Conservation (phyloP, 1,140 invertebrate genomes). For the Diplogasteroides magnus region DNA sequence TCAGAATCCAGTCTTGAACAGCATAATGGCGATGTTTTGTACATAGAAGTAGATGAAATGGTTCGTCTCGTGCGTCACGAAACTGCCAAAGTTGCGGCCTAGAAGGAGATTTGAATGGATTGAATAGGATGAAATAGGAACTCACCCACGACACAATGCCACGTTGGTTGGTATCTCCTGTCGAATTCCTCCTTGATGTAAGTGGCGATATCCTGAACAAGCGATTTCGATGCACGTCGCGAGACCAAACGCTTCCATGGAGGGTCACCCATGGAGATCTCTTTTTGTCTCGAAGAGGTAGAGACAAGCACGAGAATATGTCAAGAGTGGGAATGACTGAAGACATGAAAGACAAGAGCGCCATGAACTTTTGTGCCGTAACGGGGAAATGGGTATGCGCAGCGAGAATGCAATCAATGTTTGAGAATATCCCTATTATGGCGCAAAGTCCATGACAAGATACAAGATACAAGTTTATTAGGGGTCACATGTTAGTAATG, state of each 20-base stretch:
- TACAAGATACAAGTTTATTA: too few species aligned
- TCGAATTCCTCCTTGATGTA: slow-evolving; percentile 95
- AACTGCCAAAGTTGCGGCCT: slow-evolving; percentile 70
- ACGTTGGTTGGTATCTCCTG: slow-evolving; percentile 93
- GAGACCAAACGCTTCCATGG: background rate
- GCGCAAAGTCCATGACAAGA: too few species aligned
- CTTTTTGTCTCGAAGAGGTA: background rate
- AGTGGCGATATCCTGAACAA: slow-evolving; percentile 76
- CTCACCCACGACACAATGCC: slow-evolving; percentile 63
- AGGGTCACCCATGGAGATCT: background rate
- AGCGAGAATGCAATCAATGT: too few species aligned
- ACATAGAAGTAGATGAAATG: slow-evolving; percentile 93
- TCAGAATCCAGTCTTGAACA: slow-evolving; percentile 79
- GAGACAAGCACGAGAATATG: background rate
- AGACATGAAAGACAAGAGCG: too few species aligned
- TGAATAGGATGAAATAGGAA: background rate
- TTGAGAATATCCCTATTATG: too few species aligned
- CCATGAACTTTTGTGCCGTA: too few species aligned
- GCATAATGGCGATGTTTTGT: slow-evolving; percentile 85
- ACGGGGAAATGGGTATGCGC: too few species aligned
- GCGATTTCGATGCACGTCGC: background rate
- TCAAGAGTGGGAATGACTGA: too few species aligned
- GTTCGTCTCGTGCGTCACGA: slow-evolving; percentile 89
- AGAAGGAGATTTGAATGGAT: background rate
- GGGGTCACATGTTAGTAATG: too few species aligned